A percentile compares a stretch with the other conserved stretches of the same genome.
Evolutionary conservation across 2,888 invertebrate genomes (phyloP).

Genomic region (Cosmia pyralina): DNA sequence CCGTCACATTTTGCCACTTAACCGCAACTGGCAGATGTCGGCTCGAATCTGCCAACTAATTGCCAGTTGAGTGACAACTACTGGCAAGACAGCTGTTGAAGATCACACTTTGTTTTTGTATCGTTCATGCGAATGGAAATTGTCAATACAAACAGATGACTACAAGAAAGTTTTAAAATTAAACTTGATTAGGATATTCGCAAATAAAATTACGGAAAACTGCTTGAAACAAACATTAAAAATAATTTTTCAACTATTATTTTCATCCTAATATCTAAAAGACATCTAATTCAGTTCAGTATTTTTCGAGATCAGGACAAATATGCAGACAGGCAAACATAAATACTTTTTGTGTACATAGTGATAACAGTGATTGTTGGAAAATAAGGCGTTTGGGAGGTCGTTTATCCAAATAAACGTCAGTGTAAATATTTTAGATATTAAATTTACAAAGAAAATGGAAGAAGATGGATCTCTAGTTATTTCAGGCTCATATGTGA

Average conservation of each 20-base stretch:
- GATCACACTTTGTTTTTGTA: constrained; percentile 15
- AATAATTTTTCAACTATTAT: no score
- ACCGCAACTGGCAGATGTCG: constrained; percentile 55
- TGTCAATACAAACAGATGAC: neutral
- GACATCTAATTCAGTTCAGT: constrained; percentile 44
- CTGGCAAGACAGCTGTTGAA: constrained; percentile 38
- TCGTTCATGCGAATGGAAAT: neutral
- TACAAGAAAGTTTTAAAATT: neutral
- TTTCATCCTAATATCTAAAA: neutral
- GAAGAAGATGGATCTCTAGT: neutral
- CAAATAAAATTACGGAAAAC: no score
- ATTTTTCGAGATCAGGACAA: constrained; percentile 54
- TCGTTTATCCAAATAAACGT: constrained; percentile 46
- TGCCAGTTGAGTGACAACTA: constrained; percentile 50
- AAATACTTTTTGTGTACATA: constrained; percentile 43
- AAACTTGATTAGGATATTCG: no score
- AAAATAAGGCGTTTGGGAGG: constrained; percentile 62
- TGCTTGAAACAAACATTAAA: no score
- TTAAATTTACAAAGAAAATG: neutral
- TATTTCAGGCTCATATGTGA: neutral
- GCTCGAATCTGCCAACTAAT: constrained; percentile 51
- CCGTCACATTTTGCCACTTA: constrained; percentile 44
- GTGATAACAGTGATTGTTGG: constrained; percentile 59
- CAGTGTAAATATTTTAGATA: constrained; percentile 13
- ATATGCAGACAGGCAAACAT: constrained; percentile 54